Evolutionary conservation across 1,140 invertebrate genomes (phyloP).

Genomic region (Tetramorium alpestre): DNA sequence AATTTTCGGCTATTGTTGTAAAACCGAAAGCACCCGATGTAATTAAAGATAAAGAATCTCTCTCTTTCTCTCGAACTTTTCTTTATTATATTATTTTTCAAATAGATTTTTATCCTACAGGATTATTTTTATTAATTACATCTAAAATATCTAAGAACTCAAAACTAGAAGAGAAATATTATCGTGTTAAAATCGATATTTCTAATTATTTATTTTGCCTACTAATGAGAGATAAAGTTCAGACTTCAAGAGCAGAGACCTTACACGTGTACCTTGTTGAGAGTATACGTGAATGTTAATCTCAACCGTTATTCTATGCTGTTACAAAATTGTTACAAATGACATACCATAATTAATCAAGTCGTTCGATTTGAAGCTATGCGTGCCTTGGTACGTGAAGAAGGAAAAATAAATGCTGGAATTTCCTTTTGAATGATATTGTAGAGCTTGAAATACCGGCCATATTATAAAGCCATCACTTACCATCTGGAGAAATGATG

Average conservation of each 20-base stretch:
- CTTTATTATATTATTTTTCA: background rate
- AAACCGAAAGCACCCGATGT: background rate
- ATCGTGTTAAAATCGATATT: background rate
- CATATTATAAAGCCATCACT: slow-evolving; percentile 69
- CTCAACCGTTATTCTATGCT: background rate
- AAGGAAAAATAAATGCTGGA: slow-evolving; percentile 76
- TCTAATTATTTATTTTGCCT: background rate
- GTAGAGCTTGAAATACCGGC: slow-evolving; percentile 65
- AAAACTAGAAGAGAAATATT: background rate
- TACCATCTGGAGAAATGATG: slow-evolving; percentile 65
- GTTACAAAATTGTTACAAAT: background rate
- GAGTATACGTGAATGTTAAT: background rate
- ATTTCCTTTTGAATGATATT: slow-evolving; percentile 71
- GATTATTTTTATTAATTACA: background rate
- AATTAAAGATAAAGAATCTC: background rate
- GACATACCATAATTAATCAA: slow-evolving; percentile 73
- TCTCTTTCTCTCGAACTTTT: background rate
- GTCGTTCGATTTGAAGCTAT: slow-evolving; percentile 45
- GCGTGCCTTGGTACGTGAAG: slow-evolving; percentile 78
- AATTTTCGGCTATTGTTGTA: background rate
- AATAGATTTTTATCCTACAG: background rate
- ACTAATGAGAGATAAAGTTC: background rate
- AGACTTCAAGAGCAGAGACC: background rate
- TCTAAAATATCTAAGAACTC: background rate
- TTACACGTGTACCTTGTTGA: background rate